phyloP scores from a whole-genome alignment of 2,888 invertebrate species.

The Cheilosia impressa region DNA sequence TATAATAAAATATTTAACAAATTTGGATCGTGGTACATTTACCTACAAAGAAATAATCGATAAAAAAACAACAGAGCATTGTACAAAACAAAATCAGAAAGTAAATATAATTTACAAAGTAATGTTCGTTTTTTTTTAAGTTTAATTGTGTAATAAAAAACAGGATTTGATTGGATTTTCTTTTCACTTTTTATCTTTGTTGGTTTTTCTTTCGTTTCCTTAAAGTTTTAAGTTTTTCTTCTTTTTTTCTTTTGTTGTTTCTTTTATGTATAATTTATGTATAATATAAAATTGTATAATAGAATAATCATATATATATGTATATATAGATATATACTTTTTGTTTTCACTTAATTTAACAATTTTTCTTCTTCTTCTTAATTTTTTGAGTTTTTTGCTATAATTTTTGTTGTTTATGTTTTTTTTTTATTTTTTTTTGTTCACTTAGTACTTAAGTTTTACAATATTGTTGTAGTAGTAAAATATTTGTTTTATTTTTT shows the following conservation, averaged over 20 bases:
- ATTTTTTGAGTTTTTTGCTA: constrained; percentile 69
- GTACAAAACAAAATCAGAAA: constrained; percentile 16
- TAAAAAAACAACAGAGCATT: constrained; percentile 37
- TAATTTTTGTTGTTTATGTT: constrained; percentile 61
- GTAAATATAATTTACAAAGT: constrained; percentile 22
- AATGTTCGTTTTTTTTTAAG: constrained; percentile 10
- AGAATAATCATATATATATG: constrained; percentile 74
- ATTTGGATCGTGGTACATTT: constrained; percentile 12
- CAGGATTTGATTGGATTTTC: constrained; percentile 72
- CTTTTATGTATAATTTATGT: constrained; percentile 75
- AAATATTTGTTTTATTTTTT: constrained; percentile 62
- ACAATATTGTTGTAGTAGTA: constrained; percentile 75
- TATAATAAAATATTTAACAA: constrained; percentile 62
- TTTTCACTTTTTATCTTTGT: constrained; percentile 60
- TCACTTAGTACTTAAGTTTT: constrained; percentile 68
- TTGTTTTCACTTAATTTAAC: constrained; percentile 70
- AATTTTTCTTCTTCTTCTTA: constrained; percentile 51
- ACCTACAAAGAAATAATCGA: constrained; percentile 6
- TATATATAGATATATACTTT: constrained; percentile 69
- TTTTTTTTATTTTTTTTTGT: constrained; percentile 39
- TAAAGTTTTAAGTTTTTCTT: constrained; percentile 54
- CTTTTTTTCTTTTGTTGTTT: constrained; percentile 17
- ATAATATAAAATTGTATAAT: constrained; percentile 76
- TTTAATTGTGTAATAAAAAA: constrained; percentile 57
- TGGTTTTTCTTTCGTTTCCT: constrained; percentile 56